These are phyloP conservation scores for Sinocyclocheilus grahami DNA, from an alignment of 2,113 vertebrate species.

Conservation along the genomic window DNA sequence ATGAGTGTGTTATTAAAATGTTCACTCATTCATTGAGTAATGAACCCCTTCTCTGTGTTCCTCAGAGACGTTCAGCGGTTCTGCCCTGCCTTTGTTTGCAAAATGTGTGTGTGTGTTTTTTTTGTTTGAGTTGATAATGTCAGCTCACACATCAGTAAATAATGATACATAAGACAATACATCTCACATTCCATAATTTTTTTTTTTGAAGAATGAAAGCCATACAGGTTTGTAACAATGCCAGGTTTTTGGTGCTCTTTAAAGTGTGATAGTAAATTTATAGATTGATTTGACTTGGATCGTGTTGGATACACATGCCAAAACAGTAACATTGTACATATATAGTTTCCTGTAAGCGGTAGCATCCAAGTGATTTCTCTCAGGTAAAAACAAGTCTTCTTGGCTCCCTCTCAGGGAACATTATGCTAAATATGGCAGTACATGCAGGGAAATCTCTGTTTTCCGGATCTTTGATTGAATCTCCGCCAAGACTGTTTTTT, in stretches of 20 bases:
- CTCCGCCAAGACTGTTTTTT: background rate
- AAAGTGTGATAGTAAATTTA: background rate
- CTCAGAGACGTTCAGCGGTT: no score
- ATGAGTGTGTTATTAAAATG: no score
- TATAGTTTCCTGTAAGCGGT: conserved; percentile 30
- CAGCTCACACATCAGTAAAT: background rate
- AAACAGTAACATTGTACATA: background rate
- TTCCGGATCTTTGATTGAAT: conserved; percentile 21
- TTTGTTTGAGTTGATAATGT: background rate
- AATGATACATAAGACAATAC: background rate
- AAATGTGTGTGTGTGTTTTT: background rate
- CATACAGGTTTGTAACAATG: background rate
- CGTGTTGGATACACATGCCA: background rate
- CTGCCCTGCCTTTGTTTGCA: no score
- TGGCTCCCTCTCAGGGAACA: background rate
- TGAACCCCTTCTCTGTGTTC: background rate
- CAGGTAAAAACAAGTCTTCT: conserved; percentile 37
- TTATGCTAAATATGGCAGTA: background rate
- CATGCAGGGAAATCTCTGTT: background rate
- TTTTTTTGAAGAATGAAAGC: background rate
- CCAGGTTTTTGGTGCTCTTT: no score
- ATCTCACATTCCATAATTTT: background rate
- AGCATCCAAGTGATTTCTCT: background rate
- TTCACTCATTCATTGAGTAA: background rate
- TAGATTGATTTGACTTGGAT: background rate